Evolutionary conservation across 2,888 invertebrate genomes (phyloP), one percentile per base, ranked within the genome.

Genomic region (Sepioteuthis lessoniana): DNA sequence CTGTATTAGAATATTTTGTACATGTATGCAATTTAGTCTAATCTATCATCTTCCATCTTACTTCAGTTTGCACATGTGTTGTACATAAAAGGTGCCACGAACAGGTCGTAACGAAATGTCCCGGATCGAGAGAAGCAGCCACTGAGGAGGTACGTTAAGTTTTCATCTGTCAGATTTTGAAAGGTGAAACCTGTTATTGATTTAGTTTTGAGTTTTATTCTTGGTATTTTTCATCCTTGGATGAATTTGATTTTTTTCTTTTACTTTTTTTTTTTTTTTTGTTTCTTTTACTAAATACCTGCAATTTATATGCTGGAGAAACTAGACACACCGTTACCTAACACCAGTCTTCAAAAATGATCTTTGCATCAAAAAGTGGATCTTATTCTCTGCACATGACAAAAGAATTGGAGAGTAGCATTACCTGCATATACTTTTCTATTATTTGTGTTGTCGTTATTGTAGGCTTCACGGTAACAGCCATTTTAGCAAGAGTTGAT

Each of bases 71-170:
- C 97, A 99, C 99, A 94, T 99, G 99, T 97, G 99, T 99, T 97
- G 99, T 99, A 95, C 99, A 99, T 98, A 99, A 99, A 97, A 98
- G 99, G 97, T 99, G 99, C 97, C 99, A 99, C 97, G 98, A 98
- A 96, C 98, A 98, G 95, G 99, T 99, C 95, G 99, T 99, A 96
- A 99, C 99, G 97, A 99, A 99, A 98, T 99, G 99, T 98, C 99
- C 99, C 94, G 99, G 99, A 95, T 99, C 99, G 98, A 99, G 98
- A 97, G 97, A 97, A n/a, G 95, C 95, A n/a, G 94, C 95, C 42
- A 94, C 97, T 96, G 97, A 97, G 96, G 96, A 97, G 97, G 97
- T 97, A 96, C 94, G 95, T 95, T 46, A 28, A n/a, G n/a, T 31
- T n/a, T 76, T 31, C 31, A 55, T 47, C 47, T 19, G 7, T 16